These are phyloP conservation scores for Agonopterix subpropinquella DNA, from an alignment of 2,888 invertebrate genomes.

Conservation along the genomic window DNA sequence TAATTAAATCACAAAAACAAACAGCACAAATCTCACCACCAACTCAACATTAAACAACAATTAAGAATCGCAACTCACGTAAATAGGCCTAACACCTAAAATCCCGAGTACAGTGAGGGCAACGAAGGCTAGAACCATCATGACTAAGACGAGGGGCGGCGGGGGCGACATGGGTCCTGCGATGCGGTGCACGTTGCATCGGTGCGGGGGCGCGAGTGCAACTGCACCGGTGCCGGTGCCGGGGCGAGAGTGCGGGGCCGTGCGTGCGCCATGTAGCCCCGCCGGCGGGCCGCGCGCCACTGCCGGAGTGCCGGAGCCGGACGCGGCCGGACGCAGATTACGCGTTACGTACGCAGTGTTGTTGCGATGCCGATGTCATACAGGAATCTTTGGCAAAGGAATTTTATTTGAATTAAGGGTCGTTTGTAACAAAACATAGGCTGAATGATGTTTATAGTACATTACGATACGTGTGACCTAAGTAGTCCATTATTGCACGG, in stretches of 20 bases:
- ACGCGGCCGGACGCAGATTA: not conserved
- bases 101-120: constrained; percentile 39
- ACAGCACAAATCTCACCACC: not conserved
- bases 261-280: constrained; percentile 19
- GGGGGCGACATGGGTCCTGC: constrained; percentile 33
- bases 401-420: no score
- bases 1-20: no score
- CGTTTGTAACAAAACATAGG: no score
- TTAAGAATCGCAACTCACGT: not conserved
- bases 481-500: no score
- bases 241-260: constrained; percentile 15
- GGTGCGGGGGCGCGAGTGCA: no score
- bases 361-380: no score
- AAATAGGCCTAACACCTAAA: constrained; percentile 26
- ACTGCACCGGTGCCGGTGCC: not conserved
- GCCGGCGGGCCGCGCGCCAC: constrained; percentile 26
- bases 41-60: not conserved
- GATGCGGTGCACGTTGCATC: not conserved
- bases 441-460: no score
- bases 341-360: no score
- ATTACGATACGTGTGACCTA: no score
- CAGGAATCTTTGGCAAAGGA: no score
- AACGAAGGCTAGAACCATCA: constrained; percentile 45
- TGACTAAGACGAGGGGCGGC: constrained; percentile 29
- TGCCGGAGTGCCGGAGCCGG: no score